Evolutionary conservation across 2,113 vertebrate species (phyloP).

Genomic region (Menura novaehollandiae): DNA sequence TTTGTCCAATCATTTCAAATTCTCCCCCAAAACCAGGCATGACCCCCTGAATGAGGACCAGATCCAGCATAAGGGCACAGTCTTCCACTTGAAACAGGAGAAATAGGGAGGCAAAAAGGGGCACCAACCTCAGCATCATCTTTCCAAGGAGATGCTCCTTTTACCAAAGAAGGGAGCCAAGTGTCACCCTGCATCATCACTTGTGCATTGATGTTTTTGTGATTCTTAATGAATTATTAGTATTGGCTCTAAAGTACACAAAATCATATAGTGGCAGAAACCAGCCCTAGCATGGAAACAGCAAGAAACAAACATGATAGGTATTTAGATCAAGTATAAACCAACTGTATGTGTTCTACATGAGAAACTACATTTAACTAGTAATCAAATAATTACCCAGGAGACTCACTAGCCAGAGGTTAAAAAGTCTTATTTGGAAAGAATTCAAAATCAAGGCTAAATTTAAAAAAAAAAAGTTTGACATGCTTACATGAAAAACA

Average conservation of each 20-base stretch:
- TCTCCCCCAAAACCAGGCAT: not conserved
- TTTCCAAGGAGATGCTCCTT: not conserved
- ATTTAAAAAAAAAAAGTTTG: not conserved
- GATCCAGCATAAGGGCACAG: not conserved
- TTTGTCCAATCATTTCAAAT: not conserved
- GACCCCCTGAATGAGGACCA: not conserved
- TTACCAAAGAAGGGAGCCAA: not conserved
- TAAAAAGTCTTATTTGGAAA: not conserved
- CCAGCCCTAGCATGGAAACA: not conserved
- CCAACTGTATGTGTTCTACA: not conserved
- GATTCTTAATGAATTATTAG: not conserved
- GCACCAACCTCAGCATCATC: not conserved
- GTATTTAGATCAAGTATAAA: not conserved
- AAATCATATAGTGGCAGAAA: not conserved
- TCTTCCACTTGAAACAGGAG: not conserved
- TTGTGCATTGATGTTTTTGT: not conserved
- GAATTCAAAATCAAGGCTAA: conserved; percentile 8
- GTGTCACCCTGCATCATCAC: not conserved
- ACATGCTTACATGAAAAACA: not conserved
- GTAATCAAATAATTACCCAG: not conserved
- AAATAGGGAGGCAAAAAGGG: not conserved
- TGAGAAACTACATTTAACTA: not conserved
- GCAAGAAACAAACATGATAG: not conserved
- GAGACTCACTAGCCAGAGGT: not conserved
- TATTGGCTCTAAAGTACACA: not conserved